Evolutionary conservation across 2,888 invertebrate species (phyloP).

Genomic region (Formica aserva): DNA sequence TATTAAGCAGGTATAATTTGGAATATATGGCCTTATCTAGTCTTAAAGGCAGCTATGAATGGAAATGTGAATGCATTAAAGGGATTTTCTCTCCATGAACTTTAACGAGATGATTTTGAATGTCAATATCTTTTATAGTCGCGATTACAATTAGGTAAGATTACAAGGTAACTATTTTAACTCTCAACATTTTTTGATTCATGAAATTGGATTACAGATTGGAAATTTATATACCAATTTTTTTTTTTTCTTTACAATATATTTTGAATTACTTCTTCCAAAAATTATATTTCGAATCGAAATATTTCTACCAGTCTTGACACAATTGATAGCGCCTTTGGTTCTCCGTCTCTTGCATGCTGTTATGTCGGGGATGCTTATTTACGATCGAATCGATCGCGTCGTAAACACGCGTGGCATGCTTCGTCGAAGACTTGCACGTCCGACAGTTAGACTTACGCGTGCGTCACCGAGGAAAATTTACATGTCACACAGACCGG

Average conservation of each 20-base stretch:
- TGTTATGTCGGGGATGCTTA: neutral
- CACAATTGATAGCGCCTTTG: neutral
- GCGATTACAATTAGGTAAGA: neutral
- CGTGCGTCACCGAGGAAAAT: constrained; percentile 69
- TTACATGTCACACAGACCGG: constrained; percentile 69
- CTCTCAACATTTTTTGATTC: neutral
- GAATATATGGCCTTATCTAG: neutral
- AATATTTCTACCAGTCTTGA: neutral
- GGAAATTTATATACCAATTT: neutral
- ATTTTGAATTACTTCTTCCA: neutral
- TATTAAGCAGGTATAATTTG: neutral
- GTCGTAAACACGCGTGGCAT: constrained; percentile 66
- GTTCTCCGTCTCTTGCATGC: neutral
- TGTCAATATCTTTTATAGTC: neutral
- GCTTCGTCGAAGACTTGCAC: constrained; percentile 56
- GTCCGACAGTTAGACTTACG: constrained; percentile 72
- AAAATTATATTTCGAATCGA: neutral
- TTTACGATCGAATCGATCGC: constrained; percentile 56
- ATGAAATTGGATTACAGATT: neutral
- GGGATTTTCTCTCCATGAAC: neutral
- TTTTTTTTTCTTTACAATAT: neutral
- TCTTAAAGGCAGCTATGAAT: neutral
- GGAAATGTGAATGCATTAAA: neutral
- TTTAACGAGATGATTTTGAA: neutral
- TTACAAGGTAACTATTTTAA: neutral